These are phyloP conservation scores for Hippocampus barbouri DNA, from an alignment of 2,113 vertebrate species.

Conservation along the genomic window DNA sequence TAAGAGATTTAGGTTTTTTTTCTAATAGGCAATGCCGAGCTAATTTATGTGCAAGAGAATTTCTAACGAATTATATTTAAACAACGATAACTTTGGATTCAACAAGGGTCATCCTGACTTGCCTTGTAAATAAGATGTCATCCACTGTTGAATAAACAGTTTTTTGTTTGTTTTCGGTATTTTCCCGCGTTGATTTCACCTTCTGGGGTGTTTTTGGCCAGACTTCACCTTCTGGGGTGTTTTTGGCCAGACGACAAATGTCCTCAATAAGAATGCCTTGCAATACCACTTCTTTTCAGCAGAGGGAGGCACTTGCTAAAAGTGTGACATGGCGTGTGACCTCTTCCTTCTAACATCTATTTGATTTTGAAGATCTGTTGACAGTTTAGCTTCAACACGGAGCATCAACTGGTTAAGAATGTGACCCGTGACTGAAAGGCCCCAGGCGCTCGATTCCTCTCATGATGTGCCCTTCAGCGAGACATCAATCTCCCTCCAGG, in stretches of 20 bases:
- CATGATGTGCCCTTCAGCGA: background rate
- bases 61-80: constrained; percentile 55
- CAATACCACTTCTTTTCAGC: constrained; percentile 5
- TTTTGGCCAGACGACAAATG: background rate
- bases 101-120: constrained; percentile 18
- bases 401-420: background rate
- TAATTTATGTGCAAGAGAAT: constrained; percentile 69
- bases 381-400: background rate
- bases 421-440: background rate
- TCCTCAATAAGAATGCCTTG: constrained; percentile 22
- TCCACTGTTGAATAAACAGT: constrained; percentile 26
- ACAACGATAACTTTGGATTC: constrained; percentile 41
- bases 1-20: constrained; percentile 33
- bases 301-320: constrained; percentile 22
- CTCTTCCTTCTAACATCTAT: background rate
- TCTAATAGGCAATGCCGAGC: constrained; percentile 72
- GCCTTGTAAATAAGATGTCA: constrained; percentile 9
- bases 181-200: constrained; percentile 18
- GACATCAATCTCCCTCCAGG: background rate
- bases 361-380: background rate
- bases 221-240: constrained; percentile 14
- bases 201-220: constrained; percentile 12
- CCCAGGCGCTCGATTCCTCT: background rate
- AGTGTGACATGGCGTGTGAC: background rate
- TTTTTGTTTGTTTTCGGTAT: constrained; percentile 22